A percentile compares a stretch with the other conserved stretches of the same genome.
phyloP scores from a whole-genome alignment of 2,888 invertebrate genomes.

The Trichogramma evanescens region DNA sequence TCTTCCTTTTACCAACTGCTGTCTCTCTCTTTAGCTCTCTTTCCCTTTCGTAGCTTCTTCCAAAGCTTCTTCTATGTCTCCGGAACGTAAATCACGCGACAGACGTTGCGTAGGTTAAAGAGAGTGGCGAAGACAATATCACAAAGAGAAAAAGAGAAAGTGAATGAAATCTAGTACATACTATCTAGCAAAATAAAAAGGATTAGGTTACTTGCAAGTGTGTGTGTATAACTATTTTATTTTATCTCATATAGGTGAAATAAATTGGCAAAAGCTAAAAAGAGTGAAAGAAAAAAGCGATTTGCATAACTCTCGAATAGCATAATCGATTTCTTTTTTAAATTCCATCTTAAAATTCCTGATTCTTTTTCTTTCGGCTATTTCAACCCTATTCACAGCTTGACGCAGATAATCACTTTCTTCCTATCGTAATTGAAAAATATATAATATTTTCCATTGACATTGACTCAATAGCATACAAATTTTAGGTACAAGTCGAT shows the following conservation, averaged over 20 bases:
- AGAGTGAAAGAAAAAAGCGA: conserved; percentile 20
- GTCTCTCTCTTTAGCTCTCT: not conserved
- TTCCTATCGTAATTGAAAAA: too few relatives aligned
- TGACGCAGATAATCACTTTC: too few relatives aligned
- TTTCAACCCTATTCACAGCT: too few relatives aligned
- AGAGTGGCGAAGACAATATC: conserved; percentile 16
- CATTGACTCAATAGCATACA: too few relatives aligned
- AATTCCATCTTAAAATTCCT: too few relatives aligned
- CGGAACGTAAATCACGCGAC: conserved; percentile 35
- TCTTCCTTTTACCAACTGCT: conserved; percentile 19
- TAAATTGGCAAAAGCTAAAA: not conserved
- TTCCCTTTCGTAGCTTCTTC: conserved; percentile 5
- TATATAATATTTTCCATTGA: too few relatives aligned
- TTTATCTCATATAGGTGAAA: not conserved
- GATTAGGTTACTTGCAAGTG: too few relatives aligned
- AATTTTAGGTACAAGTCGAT: too few relatives aligned
- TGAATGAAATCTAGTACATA: not conserved
- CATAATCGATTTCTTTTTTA: conserved; percentile 38
- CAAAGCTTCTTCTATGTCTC: conserved; percentile 30
- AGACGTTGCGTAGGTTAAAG: conserved; percentile 26
- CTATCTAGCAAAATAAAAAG: too few relatives aligned
- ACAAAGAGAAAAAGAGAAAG: conserved; percentile 6
- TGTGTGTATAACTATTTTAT: too few relatives aligned
- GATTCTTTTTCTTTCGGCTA: too few relatives aligned
- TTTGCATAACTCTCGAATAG: conserved; percentile 40